A percentile compares a stretch with the other conserved stretches of the same genome.
Conservation (phyloP, 92 coral and sea anemone genomes). For the Plumapathes pennacea region DNA sequence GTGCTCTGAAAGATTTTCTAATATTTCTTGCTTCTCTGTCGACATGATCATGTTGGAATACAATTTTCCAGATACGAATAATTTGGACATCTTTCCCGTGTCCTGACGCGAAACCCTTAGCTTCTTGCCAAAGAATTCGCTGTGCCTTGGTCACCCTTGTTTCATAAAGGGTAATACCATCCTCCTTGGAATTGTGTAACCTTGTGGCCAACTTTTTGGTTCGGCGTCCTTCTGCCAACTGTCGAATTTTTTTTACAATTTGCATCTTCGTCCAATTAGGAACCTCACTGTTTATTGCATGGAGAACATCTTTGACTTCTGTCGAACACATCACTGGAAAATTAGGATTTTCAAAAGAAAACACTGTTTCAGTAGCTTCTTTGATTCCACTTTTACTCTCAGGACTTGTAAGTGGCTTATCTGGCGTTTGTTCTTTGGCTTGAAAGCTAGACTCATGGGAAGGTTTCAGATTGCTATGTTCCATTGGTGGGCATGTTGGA, state of each 20-base stretch:
- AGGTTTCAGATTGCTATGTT: no score
- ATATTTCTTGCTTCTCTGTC: constrained; percentile 18
- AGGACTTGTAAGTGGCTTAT: no score
- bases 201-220: constrained; percentile 6
- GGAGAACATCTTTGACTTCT: constrained; percentile 19
- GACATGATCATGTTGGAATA: constrained; percentile 17
- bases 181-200: constrained; percentile 11
- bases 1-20: constrained; percentile 10
- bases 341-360: no score
- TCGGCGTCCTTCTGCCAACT: constrained; percentile 21
- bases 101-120: constrained; percentile 30
- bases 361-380: no score
- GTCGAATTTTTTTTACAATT: constrained; percentile 13
- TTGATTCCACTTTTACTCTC: no score
- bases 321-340: constrained; percentile 16
- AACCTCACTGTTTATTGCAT: no score
- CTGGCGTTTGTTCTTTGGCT: no score
- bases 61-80: constrained; percentile 46
- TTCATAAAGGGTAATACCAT: constrained; percentile 15
- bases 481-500: no score
- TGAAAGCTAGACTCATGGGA: no score
- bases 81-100: constrained; percentile 20
- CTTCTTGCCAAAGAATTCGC: constrained; percentile 20
- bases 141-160: constrained; percentile 19
- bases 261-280: constrained; percentile 4